Base-by-base conservation (phyloP, 2,888 invertebrate genomes). In the Hyposoter didymator region DNA sequence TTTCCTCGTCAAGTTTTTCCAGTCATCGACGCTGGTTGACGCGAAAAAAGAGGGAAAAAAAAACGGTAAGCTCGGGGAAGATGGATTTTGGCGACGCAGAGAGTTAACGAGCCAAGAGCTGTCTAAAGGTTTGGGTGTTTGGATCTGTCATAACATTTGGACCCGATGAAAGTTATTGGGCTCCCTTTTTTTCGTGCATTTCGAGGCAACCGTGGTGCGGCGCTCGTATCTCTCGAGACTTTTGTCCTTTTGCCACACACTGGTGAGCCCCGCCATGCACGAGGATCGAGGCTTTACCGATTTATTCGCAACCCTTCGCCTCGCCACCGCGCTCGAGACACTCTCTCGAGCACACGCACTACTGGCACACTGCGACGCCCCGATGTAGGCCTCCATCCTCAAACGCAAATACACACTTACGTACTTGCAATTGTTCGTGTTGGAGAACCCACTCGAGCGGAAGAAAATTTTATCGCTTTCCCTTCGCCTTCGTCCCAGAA, bases 111-210 rank as follows among this genome's bases (percentile, higher is more conserved):
- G 39, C 59, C 7, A 67, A 22, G 67, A 22, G 19, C n/a, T n/a
- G 43, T 64, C 32, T 32, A 32, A 66, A 32, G 62, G 62, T 64
- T 43, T 35, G 39, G 66, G 47, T 87, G 86, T 85, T 84, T 72
- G 76, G 84, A 85, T 82, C 85, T 93, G 93, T 93, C 93, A 93
- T 91, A 93, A 93, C 93, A 93, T 93, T 93, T 93, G 92, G 92
- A 90, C 90, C 90, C 87, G 88, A 88, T 84, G 88, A 91, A 88
- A 91, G 89, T 92, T 91, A 91, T 91, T 90, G 89, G 90, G 83
- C 76, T 70, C 75, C 85, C 89, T 87, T 87, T 89, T 88, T 87
- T 78, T 78, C 89, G 88, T 81, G 85, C 88, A 86, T 88, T 88
- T 89, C 88, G 87, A 84, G 88, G 88, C 88, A 82, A 86, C 86